These are phyloP conservation scores for Brachyhypopomus gauderio DNA, from an alignment of 2,113 vertebrate species.

Conservation along the genomic window DNA sequence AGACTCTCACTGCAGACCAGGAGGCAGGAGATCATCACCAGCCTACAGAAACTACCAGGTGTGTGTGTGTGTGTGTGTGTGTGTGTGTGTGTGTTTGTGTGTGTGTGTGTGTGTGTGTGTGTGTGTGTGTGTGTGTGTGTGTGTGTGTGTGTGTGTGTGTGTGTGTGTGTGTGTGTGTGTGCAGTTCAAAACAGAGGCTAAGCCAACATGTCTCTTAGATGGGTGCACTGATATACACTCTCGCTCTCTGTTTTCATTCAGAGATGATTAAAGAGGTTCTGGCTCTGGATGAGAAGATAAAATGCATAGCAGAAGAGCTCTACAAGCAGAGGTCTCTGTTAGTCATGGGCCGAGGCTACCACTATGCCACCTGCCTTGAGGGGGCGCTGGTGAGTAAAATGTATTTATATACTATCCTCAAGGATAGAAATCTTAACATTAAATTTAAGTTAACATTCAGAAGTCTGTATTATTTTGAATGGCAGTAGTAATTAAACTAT, in stretches of 20 bases:
- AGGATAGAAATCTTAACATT: no score
- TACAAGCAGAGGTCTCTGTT: constrained; percentile 88
- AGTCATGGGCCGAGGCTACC: constrained; percentile 95
- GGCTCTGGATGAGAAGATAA: constrained; percentile 86
- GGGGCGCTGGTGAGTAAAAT: constrained; percentile 88
- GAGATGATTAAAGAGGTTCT: constrained; percentile 88
- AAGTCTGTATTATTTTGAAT: neutral
- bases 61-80: constrained; percentile 41
- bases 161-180: neutral
- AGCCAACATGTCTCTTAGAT: neutral
- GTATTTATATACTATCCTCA: neutral
- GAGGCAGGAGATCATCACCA: constrained; percentile 86
- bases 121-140: constrained; percentile 25
- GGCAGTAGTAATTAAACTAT: no score
- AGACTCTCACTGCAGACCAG: constrained; percentile 88
- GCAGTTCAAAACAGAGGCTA: neutral
- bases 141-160: constrained; percentile 66
- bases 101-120: constrained; percentile 64
- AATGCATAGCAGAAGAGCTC: constrained; percentile 85
- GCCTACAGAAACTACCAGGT: constrained; percentile 86
- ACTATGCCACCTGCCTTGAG: constrained; percentile 95
- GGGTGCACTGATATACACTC: neutral
- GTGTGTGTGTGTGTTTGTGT: no score
- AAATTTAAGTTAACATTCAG: neutral
- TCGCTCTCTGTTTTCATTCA: constrained; percentile 60